Evolutionary conservation across 2,888 invertebrate species (phyloP).

Genomic region (Aleiodes alternator): DNA sequence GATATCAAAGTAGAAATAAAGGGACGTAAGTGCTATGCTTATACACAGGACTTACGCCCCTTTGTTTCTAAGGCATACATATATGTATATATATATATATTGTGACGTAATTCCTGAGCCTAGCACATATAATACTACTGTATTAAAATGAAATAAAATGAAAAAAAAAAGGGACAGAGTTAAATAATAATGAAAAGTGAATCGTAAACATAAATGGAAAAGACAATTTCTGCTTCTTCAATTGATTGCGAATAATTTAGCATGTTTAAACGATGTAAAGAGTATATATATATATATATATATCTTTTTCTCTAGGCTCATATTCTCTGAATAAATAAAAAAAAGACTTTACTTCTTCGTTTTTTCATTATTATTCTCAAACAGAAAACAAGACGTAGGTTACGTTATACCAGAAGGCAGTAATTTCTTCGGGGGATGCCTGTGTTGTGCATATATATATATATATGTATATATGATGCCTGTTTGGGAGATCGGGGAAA

Average conservation of each 20-base stretch:
- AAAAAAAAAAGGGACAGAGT: not conserved
- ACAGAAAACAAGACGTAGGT: conserved; percentile 49
- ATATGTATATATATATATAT: no score
- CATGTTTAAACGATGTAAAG: not conserved
- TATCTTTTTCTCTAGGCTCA: not conserved
- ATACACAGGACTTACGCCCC: no score
- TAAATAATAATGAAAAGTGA: not conserved
- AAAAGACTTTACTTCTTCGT: not conserved
- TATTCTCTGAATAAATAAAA: not conserved
- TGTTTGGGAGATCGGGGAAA: conserved; percentile 2
- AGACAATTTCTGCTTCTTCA: not conserved
- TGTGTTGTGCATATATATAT: not conserved
- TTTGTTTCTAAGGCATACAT: no score
- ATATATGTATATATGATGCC: not conserved
- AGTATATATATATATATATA: no score
- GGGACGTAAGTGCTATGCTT: no score
- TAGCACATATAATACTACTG: conserved; percentile 8
- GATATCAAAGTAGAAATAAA: no score
- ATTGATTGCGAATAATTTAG: conserved; percentile 23
- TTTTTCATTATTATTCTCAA: not conserved
- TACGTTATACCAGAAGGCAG: conserved; percentile 53
- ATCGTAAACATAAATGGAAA: not conserved
- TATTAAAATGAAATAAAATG: conserved; percentile 12
- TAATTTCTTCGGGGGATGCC: conserved; percentile 48
- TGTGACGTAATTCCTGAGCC: no score